Evolutionary conservation across 2,888 invertebrate genomes (phyloP), one percentile per base, ranked within the genome.

Genomic region (Eristalis tenax): DNA sequence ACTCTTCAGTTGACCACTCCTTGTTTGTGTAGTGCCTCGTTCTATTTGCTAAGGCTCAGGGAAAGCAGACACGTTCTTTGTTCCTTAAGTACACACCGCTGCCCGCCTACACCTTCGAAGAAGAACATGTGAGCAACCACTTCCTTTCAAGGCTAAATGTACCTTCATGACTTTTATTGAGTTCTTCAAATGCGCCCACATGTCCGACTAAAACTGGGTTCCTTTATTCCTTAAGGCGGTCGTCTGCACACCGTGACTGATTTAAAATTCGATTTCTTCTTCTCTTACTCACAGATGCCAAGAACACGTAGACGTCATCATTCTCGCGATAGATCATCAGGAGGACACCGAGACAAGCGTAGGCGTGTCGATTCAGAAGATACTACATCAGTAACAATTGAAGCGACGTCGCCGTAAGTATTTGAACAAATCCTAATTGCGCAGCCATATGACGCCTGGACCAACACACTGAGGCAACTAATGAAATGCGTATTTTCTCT

Each of bases 281-380:
- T 78, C 71, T 56, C 93, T 93, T 28, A 5, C 50, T 77, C 94
- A 8, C 50, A 97, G 97, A 97, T 97, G 97, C 97, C 97, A 91
- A 95, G 96, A 90, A 96, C 96, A 89, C 95, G 96, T 90, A 96
- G 97, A 94, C 96, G 96, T 94, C 96, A 96, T 92, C 96, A 96
- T 91, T 95, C 95, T 95, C 95, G 94, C 89, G 95, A 95, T 89
- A 94, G 94, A 89, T 92, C 93, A 88, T 92, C 93, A 64, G 91
- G 90, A 86, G 92, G 90, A 88, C 91, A 91, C 87, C 90, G 92
- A 89, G 93, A 95, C 88, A 97, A 97, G 93, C 94, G 96, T 88
- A 94, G 96, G 89, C 95, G 96, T 89, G 94, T 96, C 64, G 96
- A 96, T 88, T 93, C 93, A 70, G 94, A 94, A 90, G 95, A 95